A percentile compares a stretch with the other conserved stretches of the same genome.
phyloP scores from a whole-genome alignment of 2,888 invertebrate species.

The Nipponacmea schrenckii region DNA sequence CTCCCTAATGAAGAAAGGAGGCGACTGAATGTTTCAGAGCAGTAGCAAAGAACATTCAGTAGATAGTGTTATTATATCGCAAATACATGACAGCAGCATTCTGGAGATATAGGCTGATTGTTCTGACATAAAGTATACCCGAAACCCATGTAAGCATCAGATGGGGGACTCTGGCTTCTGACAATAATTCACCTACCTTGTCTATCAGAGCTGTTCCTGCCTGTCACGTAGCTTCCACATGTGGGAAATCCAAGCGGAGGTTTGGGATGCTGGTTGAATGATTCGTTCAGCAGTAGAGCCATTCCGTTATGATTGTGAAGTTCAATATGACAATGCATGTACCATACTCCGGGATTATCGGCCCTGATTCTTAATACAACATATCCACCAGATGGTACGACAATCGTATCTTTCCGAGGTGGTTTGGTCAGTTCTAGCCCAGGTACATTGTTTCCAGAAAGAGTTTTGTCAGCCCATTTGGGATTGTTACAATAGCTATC shows the following conservation, averaged over 20 bases:
- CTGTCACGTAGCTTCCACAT: conserved; percentile 12
- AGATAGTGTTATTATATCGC: too few species aligned
- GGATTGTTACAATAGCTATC: conserved; percentile 26
- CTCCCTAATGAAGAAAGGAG: too few species aligned
- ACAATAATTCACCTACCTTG: too few species aligned
- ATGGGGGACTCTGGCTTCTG: too few species aligned
- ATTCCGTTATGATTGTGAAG: conserved; percentile 61
- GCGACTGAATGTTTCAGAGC: too few species aligned
- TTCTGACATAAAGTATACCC: too few species aligned
- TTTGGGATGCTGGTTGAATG: conserved; percentile 68
- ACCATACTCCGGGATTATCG: conserved; percentile 48
- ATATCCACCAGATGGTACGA: conserved; percentile 63
- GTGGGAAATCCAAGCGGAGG: conserved; percentile 32
- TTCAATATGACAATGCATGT: conserved; percentile 40
- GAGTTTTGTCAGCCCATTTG: conserved; percentile 24
- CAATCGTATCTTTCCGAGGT: conserved; percentile 59
- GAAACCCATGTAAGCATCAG: too few species aligned
- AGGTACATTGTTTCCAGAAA: conserved; percentile 23
- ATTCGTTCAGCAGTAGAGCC: conserved; percentile 56
- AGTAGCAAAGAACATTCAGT: too few species aligned
- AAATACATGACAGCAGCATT: too few species aligned
- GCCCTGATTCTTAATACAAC: conserved; percentile 60
- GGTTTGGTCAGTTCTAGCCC: conserved; percentile 32
- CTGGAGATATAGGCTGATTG: too few species aligned
- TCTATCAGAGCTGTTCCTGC: too few species aligned